Evolutionary conservation across 23 tunicate genomes (phyloP).

Genomic region (Halocynthia aurantium): DNA sequence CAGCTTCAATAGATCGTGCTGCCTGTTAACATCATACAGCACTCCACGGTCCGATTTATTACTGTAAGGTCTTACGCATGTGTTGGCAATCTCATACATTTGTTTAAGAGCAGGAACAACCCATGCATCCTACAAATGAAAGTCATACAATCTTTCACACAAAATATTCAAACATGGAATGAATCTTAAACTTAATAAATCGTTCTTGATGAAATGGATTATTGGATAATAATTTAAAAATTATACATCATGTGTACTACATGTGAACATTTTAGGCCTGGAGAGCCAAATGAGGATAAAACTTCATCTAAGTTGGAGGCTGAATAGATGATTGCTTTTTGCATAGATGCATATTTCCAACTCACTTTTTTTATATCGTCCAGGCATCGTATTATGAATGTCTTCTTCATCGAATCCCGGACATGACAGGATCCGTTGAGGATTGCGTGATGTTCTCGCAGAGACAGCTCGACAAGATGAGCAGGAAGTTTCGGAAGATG

Average conservation of each 20-base stretch:
- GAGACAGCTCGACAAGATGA: constrained; percentile 51
- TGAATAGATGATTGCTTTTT: background rate
- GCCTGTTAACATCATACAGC: constrained; percentile 47
- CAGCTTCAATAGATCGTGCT: constrained; percentile 57
- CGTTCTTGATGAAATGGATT: too few relatives aligned
- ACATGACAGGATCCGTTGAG: constrained; percentile 38
- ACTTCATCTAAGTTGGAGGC: background rate
- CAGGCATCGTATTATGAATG: constrained; percentile 53
- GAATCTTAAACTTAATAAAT: background rate
- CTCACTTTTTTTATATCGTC: constrained; percentile 68
- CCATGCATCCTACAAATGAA: constrained; percentile 56
- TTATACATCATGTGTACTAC: background rate
- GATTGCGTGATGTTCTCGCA: constrained; percentile 60
- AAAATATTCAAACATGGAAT: background rate
- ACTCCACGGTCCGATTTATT: constrained; percentile 62
- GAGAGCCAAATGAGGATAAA: too few relatives aligned
- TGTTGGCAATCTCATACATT: constrained; percentile 51
- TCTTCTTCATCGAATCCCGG: constrained; percentile 49
- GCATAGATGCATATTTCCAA: background rate
- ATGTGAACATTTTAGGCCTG: background rate
- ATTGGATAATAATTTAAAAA: too few relatives aligned
- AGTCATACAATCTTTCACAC: background rate
- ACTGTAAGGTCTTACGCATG: constrained; percentile 31
- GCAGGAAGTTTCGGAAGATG: constrained; percentile 69
- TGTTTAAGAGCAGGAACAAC: constrained; percentile 73